These are phyloP conservation scores for Macrosteles quadrilineatus DNA, from an alignment of 1,140 invertebrate species.

Conservation along the genomic window DNA sequence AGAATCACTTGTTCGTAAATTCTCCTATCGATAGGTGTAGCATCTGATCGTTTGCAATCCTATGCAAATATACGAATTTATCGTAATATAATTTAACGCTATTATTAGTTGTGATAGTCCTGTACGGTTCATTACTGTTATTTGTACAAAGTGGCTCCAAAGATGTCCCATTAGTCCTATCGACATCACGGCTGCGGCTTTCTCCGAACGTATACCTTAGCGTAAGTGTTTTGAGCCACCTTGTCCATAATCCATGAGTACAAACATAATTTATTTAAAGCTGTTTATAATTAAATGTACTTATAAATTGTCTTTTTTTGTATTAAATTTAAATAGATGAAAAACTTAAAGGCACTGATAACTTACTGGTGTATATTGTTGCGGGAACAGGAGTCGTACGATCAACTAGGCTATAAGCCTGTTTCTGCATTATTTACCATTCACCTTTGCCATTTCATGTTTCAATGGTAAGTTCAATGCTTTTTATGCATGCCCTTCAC, in stretches of 20 bases:
- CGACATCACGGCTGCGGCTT: no score
- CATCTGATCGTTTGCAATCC: neutral
- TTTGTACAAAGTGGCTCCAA: constrained; percentile 15
- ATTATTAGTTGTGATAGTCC: neutral
- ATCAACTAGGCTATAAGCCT: no score
- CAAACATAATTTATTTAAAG: neutral
- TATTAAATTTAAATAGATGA: constrained; percentile 7
- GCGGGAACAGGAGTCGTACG: no score
- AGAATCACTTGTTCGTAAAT: constrained; percentile 14
- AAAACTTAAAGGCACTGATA: neutral
- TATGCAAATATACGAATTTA: constrained; percentile 1
- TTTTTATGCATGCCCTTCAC: constrained; percentile 11
- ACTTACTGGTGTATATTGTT: no score
- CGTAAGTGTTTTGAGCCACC: neutral
- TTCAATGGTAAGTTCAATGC: neutral
- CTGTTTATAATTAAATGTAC: neutral
- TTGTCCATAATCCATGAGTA: neutral
- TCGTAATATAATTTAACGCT: neutral
- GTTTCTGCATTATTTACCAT: no score
- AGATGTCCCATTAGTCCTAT: neutral
- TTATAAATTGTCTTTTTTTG: neutral
- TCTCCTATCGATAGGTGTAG: constrained; percentile 6
- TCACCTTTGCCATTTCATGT: neutral
- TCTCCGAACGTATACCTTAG: neutral
- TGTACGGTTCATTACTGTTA: neutral